These are phyloP conservation scores for Dascyllus trimaculatus DNA, from an alignment of 2,113 vertebrate genomes.

Conservation along the genomic window DNA sequence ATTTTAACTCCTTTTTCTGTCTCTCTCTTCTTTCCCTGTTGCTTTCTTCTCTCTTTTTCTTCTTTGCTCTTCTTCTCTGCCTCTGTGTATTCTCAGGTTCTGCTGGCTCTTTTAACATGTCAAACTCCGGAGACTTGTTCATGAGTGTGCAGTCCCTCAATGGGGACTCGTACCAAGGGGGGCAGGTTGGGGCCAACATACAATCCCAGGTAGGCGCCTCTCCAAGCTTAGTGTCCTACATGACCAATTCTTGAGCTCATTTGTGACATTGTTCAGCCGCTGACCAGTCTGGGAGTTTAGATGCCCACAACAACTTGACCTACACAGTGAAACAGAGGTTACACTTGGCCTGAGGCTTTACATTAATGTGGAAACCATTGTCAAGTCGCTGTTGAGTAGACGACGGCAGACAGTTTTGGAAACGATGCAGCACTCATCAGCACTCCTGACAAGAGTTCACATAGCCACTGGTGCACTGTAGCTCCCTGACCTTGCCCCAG, in stretches of 20 bases:
- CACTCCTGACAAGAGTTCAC: constrained; percentile 73
- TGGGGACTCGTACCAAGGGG: constrained; percentile 99
- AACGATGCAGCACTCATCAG: constrained; percentile 81
- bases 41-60: constrained; percentile 32
- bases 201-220: constrained; percentile 99
- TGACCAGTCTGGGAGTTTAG: constrained; percentile 37
- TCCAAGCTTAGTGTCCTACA: constrained; percentile 39
- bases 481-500: constrained; percentile 80
- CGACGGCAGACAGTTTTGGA: constrained; percentile 83
- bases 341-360: constrained; percentile 63
- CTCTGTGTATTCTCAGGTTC: constrained; percentile 94
- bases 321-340: constrained; percentile 69
- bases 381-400: constrained; percentile 77
- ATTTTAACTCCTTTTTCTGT: constrained; percentile 78
- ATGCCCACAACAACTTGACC: constrained; percentile 59
- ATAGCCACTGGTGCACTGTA: constrained; percentile 74
- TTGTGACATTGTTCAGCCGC: constrained; percentile 23
- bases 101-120: constrained; percentile 99
- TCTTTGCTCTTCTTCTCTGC: constrained; percentile 68
- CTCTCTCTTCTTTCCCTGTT: constrained; percentile 41
- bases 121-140: constrained; percentile 99
- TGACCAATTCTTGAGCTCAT: constrained; percentile 22
- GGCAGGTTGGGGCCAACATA: constrained; percentile 99
- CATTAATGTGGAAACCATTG: constrained; percentile 72
- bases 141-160: constrained; percentile 99